Conservation (phyloP, 2,888 invertebrate genomes). For the Liposcelis brunnea region DNA sequence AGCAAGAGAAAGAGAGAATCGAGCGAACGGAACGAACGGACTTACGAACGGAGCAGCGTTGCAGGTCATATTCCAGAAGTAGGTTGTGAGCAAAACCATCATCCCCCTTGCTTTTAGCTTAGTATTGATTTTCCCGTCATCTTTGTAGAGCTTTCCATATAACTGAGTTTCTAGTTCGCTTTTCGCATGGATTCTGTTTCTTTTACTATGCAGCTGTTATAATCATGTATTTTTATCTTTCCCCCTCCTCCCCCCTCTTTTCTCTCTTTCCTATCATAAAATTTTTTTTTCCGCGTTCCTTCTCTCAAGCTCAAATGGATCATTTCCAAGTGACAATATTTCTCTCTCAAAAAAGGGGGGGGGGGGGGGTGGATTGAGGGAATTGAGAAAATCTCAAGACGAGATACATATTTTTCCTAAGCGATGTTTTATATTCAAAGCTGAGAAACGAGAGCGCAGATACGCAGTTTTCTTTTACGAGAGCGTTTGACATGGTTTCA, state of each 20-base stretch:
- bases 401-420: background rate
- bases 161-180: too few relatives aligned
- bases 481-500: too few relatives aligned
- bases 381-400: background rate
- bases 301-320: constrained; percentile 1
- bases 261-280: background rate
- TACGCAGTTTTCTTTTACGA: too few relatives aligned
- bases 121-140: too few relatives aligned
- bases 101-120: too few relatives aligned
- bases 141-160: too few relatives aligned
- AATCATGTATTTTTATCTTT: background rate
- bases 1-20: background rate
- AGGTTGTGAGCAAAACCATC: too few relatives aligned
- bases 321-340: constrained; percentile 7
- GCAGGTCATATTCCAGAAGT: too few relatives aligned
- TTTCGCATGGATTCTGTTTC: too few relatives aligned
- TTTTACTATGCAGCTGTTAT: too few relatives aligned
- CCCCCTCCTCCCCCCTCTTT: background rate
- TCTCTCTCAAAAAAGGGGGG: background rate
- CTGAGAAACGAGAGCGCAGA: too few relatives aligned
- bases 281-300: background rate
- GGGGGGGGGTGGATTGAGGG: background rate
- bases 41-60: background rate
- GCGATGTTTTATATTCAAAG: too few relatives aligned
- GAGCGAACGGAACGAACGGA: background rate